phyloP scores from a whole-genome alignment of 2,888 invertebrate species.

The Elysia crispata region DNA sequence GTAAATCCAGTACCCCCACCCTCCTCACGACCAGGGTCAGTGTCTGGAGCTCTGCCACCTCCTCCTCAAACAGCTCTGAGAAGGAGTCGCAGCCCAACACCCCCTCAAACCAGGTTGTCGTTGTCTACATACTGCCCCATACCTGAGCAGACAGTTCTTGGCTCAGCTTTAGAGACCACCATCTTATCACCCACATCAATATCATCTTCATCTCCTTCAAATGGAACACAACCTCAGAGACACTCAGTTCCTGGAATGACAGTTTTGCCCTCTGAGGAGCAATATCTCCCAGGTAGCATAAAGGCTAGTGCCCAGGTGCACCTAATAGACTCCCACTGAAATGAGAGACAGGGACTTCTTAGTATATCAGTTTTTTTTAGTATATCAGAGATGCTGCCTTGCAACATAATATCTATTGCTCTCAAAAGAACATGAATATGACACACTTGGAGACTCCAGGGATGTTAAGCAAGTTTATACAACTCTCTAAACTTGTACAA shows the following conservation, averaged over 20 bases:
- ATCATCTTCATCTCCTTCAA: too few relatives aligned
- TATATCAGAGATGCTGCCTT: too few relatives aligned
- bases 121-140: constrained; percentile 60
- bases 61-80: constrained; percentile 67
- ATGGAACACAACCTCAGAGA: too few relatives aligned
- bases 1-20: constrained; percentile 34
- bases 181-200: too few relatives aligned
- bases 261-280: constrained; percentile 72
- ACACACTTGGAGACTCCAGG: too few relatives aligned
- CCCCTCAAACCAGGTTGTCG: constrained; percentile 68
- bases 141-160: constrained; percentile 69
- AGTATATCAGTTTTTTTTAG: background rate
- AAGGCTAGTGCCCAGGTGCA: constrained; percentile 90
- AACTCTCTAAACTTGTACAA: too few relatives aligned
- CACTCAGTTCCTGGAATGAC: constrained; percentile 10
- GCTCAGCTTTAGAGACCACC: constrained; percentile 31
- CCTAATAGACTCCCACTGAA: constrained; percentile 84
- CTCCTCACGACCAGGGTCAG: constrained; percentile 56
- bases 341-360: background rate
- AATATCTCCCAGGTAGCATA: constrained; percentile 82
- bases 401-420: too few relatives aligned
- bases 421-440: too few relatives aligned
- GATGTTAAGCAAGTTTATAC: too few relatives aligned
- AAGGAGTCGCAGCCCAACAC: constrained; percentile 74
- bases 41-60: constrained; percentile 66